phyloP scores from a whole-genome alignment of 2,797 vertebrate species.

The Falco concolor region DNA sequence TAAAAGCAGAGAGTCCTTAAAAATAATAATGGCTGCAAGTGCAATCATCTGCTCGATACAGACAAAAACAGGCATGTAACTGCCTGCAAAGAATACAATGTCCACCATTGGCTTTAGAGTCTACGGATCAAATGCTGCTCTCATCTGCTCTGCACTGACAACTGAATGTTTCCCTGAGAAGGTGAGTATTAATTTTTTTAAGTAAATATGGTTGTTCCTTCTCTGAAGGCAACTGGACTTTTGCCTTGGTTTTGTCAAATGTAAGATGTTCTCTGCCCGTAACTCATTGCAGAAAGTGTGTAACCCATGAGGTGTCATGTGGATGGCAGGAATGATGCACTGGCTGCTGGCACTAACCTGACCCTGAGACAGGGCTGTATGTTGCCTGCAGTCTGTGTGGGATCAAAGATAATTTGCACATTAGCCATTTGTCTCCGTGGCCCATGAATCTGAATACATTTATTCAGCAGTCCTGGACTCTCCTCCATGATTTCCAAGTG shows the following conservation, averaged over 20 bases:
- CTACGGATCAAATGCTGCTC: neutral
- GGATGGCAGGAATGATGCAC: neutral
- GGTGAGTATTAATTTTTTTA: neutral
- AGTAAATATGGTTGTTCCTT: neutral
- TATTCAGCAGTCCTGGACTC: neutral
- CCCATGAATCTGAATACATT: neutral
- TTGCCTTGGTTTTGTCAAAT: neutral
- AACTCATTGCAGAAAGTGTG: neutral
- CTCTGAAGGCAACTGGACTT: neutral
- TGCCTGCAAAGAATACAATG: neutral
- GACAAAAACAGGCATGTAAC: neutral
- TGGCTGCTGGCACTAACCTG: neutral
- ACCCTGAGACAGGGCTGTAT: neutral
- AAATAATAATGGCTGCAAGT: neutral
- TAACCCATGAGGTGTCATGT: rapidly evolving
- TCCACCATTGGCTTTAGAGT: neutral
- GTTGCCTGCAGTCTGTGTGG: neutral
- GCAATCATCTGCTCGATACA: neutral
- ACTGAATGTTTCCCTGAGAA: neutral
- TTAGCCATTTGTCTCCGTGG: neutral
- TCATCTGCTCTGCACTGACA: neutral
- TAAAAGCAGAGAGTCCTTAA: neutral
- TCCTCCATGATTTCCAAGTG: neutral
- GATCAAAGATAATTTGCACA: neutral
- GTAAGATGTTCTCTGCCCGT: neutral